Percentiles rank a stretch among this genome's conserved stretches.
These are phyloP conservation scores for Apostichopus leukothele DNA, from an alignment of 53 echinoderm and acorn worm species.

Conservation along the genomic window DNA sequence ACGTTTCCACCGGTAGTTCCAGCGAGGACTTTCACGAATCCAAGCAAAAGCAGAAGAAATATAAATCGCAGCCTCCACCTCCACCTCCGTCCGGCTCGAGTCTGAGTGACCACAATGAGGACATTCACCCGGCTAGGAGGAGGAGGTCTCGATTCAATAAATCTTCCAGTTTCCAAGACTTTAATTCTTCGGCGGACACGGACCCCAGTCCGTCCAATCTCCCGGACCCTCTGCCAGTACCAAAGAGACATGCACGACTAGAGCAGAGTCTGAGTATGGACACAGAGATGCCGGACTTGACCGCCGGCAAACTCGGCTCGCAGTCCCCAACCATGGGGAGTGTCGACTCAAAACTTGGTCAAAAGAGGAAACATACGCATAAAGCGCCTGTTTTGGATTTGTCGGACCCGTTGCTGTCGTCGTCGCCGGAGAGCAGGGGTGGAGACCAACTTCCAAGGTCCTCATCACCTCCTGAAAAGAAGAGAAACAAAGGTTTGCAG, in stretches of 20 bases:
- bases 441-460: constrained; percentile 37
- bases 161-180: constrained; percentile 79
- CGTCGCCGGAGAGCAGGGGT: constrained; percentile 38
- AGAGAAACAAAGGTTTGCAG: constrained; percentile 72
- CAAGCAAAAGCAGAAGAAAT: neutral
- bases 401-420: constrained; percentile 57
- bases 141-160: constrained; percentile 64
- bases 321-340: constrained; percentile 58
- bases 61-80: neutral
- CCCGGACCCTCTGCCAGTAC: constrained; percentile 42
- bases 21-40: constrained; percentile 76
- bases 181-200: constrained; percentile 58
- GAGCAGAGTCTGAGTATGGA: constrained; percentile 72
- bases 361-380: constrained; percentile 79
- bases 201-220: constrained; percentile 41
- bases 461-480: constrained; percentile 86
- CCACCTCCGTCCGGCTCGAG: constrained; percentile 37
- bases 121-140: constrained; percentile 31
- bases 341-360: constrained; percentile 72
- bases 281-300: constrained; percentile 64
- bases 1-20: constrained; percentile 89
- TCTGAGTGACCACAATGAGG: constrained; percentile 53
- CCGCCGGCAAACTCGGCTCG: constrained; percentile 38
- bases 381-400: constrained; percentile 64
- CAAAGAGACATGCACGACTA: constrained; percentile 50